phyloP scores from a whole-genome alignment of 2,888 invertebrate species.

The Phyllotreta striolata region DNA sequence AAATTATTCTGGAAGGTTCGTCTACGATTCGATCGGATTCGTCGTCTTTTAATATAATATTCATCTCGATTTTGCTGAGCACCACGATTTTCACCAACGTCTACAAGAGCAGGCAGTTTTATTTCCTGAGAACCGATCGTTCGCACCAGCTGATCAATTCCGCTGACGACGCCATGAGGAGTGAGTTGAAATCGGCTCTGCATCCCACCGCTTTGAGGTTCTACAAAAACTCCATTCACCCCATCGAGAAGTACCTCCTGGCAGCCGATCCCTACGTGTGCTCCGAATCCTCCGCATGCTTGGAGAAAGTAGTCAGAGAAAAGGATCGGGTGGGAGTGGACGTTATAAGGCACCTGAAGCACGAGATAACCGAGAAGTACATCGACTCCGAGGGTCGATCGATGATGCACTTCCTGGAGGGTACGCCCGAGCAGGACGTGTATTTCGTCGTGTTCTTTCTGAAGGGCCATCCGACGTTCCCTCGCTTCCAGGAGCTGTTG shows the following conservation, averaged over 20 bases:
- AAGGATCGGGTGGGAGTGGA: background rate
- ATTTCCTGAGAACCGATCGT: slow-evolving; percentile 1
- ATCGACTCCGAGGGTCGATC: slow-evolving; percentile 6
- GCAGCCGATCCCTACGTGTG: background rate
- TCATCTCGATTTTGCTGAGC: background rate
- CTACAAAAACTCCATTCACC: background rate
- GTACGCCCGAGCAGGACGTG: background rate
- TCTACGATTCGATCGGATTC: background rate
- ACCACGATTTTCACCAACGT: background rate
- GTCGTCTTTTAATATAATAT: background rate
- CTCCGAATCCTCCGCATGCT: background rate
- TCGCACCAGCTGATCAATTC: background rate
- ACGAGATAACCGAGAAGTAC: background rate
- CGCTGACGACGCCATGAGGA: background rate
- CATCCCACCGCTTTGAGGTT: background rate
- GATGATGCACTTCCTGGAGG: background rate
- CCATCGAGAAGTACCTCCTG: background rate
- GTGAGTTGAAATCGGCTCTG: background rate
- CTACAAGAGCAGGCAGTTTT: background rate
- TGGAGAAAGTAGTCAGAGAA: background rate
- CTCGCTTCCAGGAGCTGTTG: background rate
- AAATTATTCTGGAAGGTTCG: slow-evolving; percentile 4
- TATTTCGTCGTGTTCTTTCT: background rate
- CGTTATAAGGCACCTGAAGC: background rate
- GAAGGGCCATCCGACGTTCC: slow-evolving; percentile 7